Base-by-base conservation (phyloP, 2,888 invertebrate genomes). In the Cantharis lateralis region DNA sequence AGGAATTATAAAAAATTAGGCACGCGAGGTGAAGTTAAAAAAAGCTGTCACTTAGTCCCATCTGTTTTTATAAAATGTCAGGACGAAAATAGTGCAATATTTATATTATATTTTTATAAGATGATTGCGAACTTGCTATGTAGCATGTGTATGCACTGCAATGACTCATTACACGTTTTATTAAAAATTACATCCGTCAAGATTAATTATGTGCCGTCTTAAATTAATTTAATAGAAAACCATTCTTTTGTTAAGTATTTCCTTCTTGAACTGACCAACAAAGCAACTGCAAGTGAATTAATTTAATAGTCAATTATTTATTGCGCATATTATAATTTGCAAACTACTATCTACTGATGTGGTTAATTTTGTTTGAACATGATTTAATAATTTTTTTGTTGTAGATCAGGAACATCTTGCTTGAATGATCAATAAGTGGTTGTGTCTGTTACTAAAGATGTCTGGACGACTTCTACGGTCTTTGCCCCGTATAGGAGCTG, bases 361-460 rank as follows among this genome's bases (percentile, higher is more conserved):
- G 13, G 64, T 2, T 66, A 16, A 20, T 66, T 20, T 15, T 20
- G 18, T 20, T 20, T 66, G 64, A 66, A 66, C 13, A n/a, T 24
- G 20, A 62, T 72, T 76, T 72, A 72, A 69, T 68, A 72, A 64
- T 68, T 72, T 70, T 76, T 66, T 76, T 76, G 72, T 78, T 78
- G 62, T 73, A 78, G 78, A 78, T 78, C 76, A 73, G 73, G 73
- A 72, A 68, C 72, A 61, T 66, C 66, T 28, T n/a, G 70, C 66
- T 73, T 70, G 76, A 71, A 76, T 72, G 76, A 72, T 68, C 69
- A 71, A 64, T 71, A 78, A 78, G 78, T 78, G 78, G 72, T 71
- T 69, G 24, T 62, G 73, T 13, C 28, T 73, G 63, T 70, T 61
- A 20, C 28, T 18, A 68, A 78, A 76, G 78, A 76, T 76, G 78